Evolutionary conservation across 2,888 invertebrate genomes (phyloP), one percentile per base, ranked within the genome.

Genomic region (Dryadula phaetusa): DNA sequence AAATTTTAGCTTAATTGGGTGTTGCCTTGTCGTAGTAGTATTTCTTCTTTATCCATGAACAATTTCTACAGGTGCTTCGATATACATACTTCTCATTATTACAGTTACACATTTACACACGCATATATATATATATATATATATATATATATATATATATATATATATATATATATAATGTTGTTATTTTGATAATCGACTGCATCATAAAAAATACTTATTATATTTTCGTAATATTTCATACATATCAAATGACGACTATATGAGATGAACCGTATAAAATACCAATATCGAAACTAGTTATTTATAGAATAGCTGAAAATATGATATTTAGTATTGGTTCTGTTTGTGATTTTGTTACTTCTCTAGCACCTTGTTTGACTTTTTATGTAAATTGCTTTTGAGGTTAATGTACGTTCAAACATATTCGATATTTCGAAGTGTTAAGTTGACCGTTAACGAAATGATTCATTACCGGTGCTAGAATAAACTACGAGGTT

Each of bases 401-500:
- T 70, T 73, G 77, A 82, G 84, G 83, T 88, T 84, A 81, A 81
- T 80, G 83, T 78, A 82, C 84, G 77, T 78, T 64, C 80, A 82
- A 82, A 81, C 82, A 83, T 82, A 82, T 84, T 81, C 71, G 79
- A 85, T 77, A 80, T 82, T 86, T 82, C 80, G 80, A 83, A 87
- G 86, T 87, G 84, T 80, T 83, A 79, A 83, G 82, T 81, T 81
- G 81, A 86, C 89, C 87, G 88, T 89, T 91, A 88, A 86, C 82
- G 82, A 87, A 87, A 90, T 91, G 88, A 91, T 88, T 91, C 90
- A 91, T 90, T 89, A 88, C 87, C 82, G 80, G 84, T 79, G 83
- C 87, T 85, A 87, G 87, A 87, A 89, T 85, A 88, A 89, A 90
- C 89, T 84, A 77, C 81, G 82, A 82, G 82, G 84, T 82, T 89